Evolutionary conservation across 2,797 vertebrate species (phyloP), one percentile per base, ranked within the genome.

Genomic region (Buceros bicornis): DNA sequence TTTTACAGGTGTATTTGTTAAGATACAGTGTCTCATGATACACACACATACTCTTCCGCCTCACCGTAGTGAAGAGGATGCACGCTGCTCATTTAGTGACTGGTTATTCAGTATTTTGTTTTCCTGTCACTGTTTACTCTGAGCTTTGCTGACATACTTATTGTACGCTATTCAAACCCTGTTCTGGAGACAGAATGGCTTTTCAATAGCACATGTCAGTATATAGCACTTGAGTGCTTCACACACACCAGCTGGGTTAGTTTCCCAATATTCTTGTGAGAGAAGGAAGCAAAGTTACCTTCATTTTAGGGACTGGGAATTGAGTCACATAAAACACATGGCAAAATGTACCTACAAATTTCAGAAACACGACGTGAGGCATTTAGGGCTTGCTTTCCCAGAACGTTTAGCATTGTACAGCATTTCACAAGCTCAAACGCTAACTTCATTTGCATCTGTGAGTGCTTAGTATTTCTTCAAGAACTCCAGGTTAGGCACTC

Each of bases 91-190:
- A 82, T 61, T 93, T 90, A 67, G 80, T 25, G 82, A 45, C 73
- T 76, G 66, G 76, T 88, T 82, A 84, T 47, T 69, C 58, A 82
- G 26, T 58, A 66, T 82, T 95, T 86, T 88, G 84, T 84, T 95
- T 87, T 87, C 85, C 78, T 88, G 93, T 54, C 83, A 86, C 51
- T 88, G 69, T 93, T 95, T 95, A 57, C 90, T 78, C 77, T 79
- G 94, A 95, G 91, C 88, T 94, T 90, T 69, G 35, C 85, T 94
- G 93, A 91, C 1, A 8, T 61, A 88, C 95, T 94, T 95, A 84
- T 88, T 90, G 85, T 65, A 88, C 13, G 31, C 72, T 58, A 82
- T 82, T 89, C 80, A 94, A 93, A 62, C 62, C 82, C 56, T 60
- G 73, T 40, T 97, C 90, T 82, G 69, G 78, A 95, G 80, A 21